These are phyloP conservation scores for Philaethria dido DNA, from an alignment of 2,888 invertebrate species.

Conservation along the genomic window DNA sequence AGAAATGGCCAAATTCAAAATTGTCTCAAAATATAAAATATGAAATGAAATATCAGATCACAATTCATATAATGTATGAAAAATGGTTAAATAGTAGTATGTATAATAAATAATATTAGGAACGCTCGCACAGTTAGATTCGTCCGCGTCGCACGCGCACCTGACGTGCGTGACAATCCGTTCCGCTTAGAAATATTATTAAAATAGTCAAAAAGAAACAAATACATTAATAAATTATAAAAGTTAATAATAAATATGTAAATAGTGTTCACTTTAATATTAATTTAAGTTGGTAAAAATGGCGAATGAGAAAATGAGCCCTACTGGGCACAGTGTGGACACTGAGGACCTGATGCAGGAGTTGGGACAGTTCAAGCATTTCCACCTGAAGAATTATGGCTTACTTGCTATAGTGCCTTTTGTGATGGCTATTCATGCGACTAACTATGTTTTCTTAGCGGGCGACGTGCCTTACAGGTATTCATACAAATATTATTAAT, in stretches of 20 bases:
- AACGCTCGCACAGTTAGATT: constrained; percentile 7
- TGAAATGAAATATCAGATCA: constrained; percentile 3
- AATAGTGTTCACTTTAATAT: neutral
- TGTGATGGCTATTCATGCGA: constrained; percentile 60
- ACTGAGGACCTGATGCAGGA: constrained; percentile 69
- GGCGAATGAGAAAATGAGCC: neutral
- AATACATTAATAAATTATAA: neutral
- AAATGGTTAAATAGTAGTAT: too few species aligned
- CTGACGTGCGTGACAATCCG: constrained; percentile 6
- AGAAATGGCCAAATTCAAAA: neutral
- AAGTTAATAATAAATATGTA: neutral
- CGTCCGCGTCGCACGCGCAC: constrained; percentile 24
- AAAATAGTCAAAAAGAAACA: neutral
- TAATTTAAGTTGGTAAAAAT: neutral
- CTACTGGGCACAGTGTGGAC: constrained; percentile 52
- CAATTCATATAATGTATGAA: neutral
- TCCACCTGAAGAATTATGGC: constrained; percentile 65
- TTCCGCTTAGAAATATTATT: neutral
- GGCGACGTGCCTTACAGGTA: constrained; percentile 74
- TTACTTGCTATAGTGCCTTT: constrained; percentile 58
- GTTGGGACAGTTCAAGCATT: constrained; percentile 67
- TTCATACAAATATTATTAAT: too few species aligned
- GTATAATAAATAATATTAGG: neutral
- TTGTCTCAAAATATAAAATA: neutral
- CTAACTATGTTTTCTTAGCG: constrained; percentile 73